Percentiles rank a stretch among this genome's conserved stretches.
Conservation (phyloP, 2,113 vertebrate genomes). For the Phrynosoma blainvillii region DNA sequence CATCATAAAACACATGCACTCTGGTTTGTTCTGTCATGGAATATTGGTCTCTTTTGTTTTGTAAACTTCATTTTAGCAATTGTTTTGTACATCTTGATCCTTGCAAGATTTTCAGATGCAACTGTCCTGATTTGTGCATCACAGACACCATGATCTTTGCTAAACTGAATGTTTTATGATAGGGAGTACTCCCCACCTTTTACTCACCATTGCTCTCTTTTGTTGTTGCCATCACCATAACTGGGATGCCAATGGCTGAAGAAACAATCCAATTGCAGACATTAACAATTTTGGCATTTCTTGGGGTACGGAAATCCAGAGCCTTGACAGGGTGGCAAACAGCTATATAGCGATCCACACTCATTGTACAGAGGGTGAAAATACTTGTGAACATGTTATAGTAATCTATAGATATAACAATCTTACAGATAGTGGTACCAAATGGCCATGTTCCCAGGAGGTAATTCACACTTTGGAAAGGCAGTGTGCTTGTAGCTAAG, state of each 20-base stretch:
- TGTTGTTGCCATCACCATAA: conserved; percentile 98
- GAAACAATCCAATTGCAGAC: conserved; percentile 98
- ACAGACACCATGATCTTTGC: no score
- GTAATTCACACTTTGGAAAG: conserved; percentile 98
- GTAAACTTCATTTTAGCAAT: background rate
- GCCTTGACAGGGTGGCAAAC: conserved; percentile 98
- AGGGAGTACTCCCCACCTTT: conserved; percentile 7
- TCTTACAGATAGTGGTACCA: conserved; percentile 92
- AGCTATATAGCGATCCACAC: conserved; percentile 95
- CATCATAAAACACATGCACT: no score
- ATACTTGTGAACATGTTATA: conserved; percentile 99
- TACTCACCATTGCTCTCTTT: conserved; percentile 79
- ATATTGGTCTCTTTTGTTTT: background rate
- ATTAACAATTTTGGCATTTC: conserved; percentile 97
- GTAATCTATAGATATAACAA: conserved; percentile 97
- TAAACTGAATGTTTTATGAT: conserved; percentile 6
- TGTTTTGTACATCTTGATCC: background rate
- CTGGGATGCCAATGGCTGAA: conserved; percentile 95
- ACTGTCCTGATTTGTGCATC: background rate
- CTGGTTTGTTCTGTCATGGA: background rate
- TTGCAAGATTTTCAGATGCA: background rate
- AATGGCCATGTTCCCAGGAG: conserved; percentile 98
- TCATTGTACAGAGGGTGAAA: conserved; percentile 98
- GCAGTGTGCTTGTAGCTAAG: conserved; percentile 94
- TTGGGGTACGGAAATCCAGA: conserved; percentile 94